Conservation (phyloP, 2,888 invertebrate species). For the Stramonita haemastoma region DNA sequence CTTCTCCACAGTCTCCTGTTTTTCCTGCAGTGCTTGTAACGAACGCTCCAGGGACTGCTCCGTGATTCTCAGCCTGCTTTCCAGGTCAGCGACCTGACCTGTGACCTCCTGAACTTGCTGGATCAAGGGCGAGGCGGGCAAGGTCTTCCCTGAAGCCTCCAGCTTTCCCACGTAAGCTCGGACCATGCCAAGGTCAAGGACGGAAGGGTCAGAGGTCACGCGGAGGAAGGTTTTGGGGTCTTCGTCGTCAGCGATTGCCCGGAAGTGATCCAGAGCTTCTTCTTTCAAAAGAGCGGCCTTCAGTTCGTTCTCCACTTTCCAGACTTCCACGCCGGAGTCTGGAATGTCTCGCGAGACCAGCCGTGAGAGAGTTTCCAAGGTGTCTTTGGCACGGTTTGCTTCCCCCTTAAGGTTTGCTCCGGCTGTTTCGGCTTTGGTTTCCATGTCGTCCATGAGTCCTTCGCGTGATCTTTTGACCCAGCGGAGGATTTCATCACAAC, state of each 20-base stretch:
- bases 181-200: not conserved
- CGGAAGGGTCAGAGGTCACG: slow-evolving; percentile 12
- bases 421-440: not conserved
- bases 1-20: not conserved
- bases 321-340: not conserved
- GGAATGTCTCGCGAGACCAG: not conserved
- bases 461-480: slow-evolving; percentile 10
- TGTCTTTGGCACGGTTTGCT: not conserved
- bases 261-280: not conserved
- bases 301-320: not conserved
- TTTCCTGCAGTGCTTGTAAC: not conserved
- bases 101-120: not conserved
- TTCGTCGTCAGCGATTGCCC: not conserved
- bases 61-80: not conserved
- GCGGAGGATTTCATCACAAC: slow-evolving; percentile 14
- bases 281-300: not conserved
- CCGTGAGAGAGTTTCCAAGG: not conserved
- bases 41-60: not conserved
- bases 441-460: not conserved
- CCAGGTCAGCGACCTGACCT: not conserved
- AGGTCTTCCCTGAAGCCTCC: not conserved
- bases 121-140: not conserved
- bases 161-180: not conserved
- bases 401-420: not conserved
- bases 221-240: not conserved